Base-by-base conservation (phyloP, 2,797 vertebrate species). In the Smutsia gigantea region DNA sequence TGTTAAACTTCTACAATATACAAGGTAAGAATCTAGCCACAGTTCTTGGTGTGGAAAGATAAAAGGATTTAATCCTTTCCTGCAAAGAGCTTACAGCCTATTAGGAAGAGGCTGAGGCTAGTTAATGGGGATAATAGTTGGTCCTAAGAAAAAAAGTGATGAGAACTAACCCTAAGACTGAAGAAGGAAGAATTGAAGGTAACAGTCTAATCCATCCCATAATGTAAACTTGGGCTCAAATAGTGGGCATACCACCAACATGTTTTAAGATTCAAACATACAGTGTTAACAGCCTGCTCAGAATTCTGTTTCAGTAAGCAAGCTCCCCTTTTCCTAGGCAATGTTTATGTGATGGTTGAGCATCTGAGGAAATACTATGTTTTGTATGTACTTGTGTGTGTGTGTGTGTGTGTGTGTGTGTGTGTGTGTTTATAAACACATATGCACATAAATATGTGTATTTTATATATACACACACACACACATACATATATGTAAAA, bases 1-100 rank as follows among this genome's bases (percentile, higher is more conserved):
- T 94, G 66, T 78, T 96, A 93, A 97, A 61, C 75, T 96, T 39
- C 87, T 93, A 74, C 7, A 90, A 93, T 21, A 88, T 78, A 69
- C 29, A 87, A 95, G 21, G 66, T 61, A 69, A 95, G 61, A 95
- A 96, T 87, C 37, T 46, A 96, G 85, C 78, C 74, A 82, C 31
- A 68, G 21, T 79, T 53, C 29, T 87, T 14, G 25, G 55, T 53
- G 84, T 92, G 39, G 61, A 89, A 97, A 96, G 83, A 96, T 72
- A 94, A 95, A 95, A 94, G 72, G 27, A 79, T 93, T 90, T 91
- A 90, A 90, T 72, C n/a, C 42, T 34, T 34, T 21, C 51, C 61
- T 94, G n/a, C 23, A 92, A 90, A 69, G 75, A 88, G 37, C 88
- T 90, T 87, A 95, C 0, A 86, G 86, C 19, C 12, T 72, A 79